These are phyloP conservation scores for Zaprionus tsacasi DNA, from an alignment of 1,140 invertebrate genomes.

Conservation along the genomic window DNA sequence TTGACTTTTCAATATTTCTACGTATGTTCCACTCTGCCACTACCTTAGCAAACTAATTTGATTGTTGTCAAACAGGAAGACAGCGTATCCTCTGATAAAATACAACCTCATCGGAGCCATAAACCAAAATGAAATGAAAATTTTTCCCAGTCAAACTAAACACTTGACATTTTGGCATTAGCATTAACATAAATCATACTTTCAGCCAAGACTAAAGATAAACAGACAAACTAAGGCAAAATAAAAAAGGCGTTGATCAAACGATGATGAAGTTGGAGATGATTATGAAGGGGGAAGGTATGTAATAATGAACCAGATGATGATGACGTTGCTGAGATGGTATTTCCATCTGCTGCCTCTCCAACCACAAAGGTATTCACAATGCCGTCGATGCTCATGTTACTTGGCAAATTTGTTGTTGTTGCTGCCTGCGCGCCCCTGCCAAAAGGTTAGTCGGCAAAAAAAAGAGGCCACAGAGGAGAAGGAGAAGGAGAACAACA, in stretches of 20 bases:
- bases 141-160: constrained; percentile 48
- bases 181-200: constrained; percentile 77
- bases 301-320: not conserved
- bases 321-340: constrained; percentile 49
- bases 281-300: not conserved
- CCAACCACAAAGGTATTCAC: constrained; percentile 46
- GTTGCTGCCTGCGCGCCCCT: constrained; percentile 21
- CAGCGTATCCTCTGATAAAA: constrained; percentile 1
- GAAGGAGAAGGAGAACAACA: constrained; percentile 26
- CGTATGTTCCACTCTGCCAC: not conserved
- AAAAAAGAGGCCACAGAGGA: constrained; percentile 30
- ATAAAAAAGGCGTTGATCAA: constrained; percentile 8
- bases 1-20: too few relatives aligned
- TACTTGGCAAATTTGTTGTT: constrained; percentile 61
- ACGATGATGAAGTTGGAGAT: constrained; percentile 6
- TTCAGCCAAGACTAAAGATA: constrained; percentile 50
- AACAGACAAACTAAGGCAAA: constrained; percentile 47
- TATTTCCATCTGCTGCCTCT: constrained; percentile 50
- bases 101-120: constrained; percentile 19
- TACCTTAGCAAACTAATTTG: constrained; percentile 5
- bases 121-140: constrained; percentile 22
- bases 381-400: constrained; percentile 29
- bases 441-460: constrained; percentile 43
- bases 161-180: constrained; percentile 77
- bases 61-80: constrained; percentile 14